phyloP scores from a whole-genome alignment of 1,140 invertebrate genomes.

The Gonatopus flavifemur region DNA sequence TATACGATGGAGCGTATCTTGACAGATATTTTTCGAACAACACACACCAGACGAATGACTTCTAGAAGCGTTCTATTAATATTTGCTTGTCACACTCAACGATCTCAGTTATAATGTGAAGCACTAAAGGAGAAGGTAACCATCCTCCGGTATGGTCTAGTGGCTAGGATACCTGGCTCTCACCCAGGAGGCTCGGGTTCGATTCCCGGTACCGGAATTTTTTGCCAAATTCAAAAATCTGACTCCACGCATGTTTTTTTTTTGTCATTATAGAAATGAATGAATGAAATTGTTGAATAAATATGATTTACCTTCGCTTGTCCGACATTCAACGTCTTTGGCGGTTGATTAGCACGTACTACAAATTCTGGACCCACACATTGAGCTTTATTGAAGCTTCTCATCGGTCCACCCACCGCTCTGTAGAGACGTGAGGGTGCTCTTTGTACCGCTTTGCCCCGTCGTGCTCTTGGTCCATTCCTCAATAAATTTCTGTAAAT shows the following conservation, averaged over 20 bases:
- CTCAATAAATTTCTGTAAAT: slow-evolving; percentile 40
- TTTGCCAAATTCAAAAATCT: slow-evolving; percentile 1
- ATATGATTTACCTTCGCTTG: slow-evolving; percentile 50
- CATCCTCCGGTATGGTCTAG: slow-evolving; percentile 41
- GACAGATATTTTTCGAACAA: too few relatives aligned
- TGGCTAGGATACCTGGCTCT: slow-evolving; percentile 47
- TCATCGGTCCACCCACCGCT: slow-evolving; percentile 55
- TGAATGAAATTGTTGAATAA: not conserved
- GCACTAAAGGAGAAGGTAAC: not conserved
- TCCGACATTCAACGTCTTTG: slow-evolving; percentile 63
- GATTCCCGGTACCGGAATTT: slow-evolving; percentile 46
- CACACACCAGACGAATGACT: too few relatives aligned
- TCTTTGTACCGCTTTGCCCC: slow-evolving; percentile 68
- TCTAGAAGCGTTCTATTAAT: too few relatives aligned
- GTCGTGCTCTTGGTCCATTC: slow-evolving; percentile 50
- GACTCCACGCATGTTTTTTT: not conserved
- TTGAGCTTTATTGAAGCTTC: slow-evolving; percentile 50
- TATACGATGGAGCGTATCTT: too few relatives aligned
- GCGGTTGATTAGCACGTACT: slow-evolving; percentile 66
- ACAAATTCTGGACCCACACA: slow-evolving; percentile 76
- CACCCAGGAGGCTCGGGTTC: slow-evolving; percentile 50
- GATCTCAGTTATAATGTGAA: too few relatives aligned
- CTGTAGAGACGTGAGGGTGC: slow-evolving; percentile 71
- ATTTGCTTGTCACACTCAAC: too few relatives aligned
- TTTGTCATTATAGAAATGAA: not conserved